A percentile compares a stretch with the other conserved stretches of the same genome.
These are phyloP conservation scores for Emys orbicularis DNA, from an alignment of 2,797 vertebrate species.

Conservation along the genomic window DNA sequence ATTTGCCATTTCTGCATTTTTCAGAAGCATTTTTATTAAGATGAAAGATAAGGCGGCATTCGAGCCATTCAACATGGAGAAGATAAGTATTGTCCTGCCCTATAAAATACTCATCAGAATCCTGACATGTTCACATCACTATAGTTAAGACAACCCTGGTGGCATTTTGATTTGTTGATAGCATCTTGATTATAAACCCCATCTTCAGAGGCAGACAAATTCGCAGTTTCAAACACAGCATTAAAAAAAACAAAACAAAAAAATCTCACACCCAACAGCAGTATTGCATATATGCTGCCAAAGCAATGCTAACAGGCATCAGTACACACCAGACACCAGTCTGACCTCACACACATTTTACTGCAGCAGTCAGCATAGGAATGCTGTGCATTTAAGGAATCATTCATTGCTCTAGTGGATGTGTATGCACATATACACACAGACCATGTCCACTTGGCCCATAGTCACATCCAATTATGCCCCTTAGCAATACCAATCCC, in stretches of 20 bases:
- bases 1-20: constrained; percentile 40
- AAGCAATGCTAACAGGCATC: background rate
- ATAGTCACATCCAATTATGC: background rate
- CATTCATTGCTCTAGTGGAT: background rate
- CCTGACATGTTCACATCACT: background rate
- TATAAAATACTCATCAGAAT: constrained; percentile 16
- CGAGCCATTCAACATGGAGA: background rate
- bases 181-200: constrained; percentile 15
- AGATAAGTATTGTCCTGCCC: background rate
- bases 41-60: constrained; percentile 44
- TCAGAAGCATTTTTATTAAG: constrained; percentile 18
- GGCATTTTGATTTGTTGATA: background rate
- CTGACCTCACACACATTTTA: background rate
- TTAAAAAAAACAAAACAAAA: background rate
- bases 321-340: background rate
- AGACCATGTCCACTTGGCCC: background rate
- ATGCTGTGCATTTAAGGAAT: background rate
- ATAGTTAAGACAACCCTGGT: background rate
- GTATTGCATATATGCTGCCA: background rate
- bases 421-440: background rate
- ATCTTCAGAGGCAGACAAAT: background rate
- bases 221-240: background rate
- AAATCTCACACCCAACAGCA: background rate
- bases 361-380: background rate
- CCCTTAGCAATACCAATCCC: background rate